phyloP scores from a whole-genome alignment of 2,888 invertebrate species.

The Drosophila maculinotata region DNA sequence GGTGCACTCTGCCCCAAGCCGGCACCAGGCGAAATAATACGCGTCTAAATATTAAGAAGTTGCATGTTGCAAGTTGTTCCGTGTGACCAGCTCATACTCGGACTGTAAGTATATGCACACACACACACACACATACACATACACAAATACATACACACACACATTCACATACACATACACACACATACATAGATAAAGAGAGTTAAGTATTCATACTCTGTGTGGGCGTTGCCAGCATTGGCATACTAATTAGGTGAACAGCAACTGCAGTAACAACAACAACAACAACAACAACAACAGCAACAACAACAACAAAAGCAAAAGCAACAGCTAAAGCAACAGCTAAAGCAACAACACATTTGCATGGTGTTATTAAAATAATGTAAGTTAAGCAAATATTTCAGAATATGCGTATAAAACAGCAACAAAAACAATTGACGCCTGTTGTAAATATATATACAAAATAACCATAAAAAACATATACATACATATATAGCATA shows the following conservation, averaged over 20 bases:
- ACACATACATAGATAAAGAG: background rate
- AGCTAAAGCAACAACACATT: slow-evolving; percentile 2
- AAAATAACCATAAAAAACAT: slow-evolving; percentile 19
- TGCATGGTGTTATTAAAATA: slow-evolving; percentile 25
- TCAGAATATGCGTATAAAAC: slow-evolving; percentile 55
- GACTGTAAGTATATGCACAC: slow-evolving; percentile 60
- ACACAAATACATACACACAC: background rate
- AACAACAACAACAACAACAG: background rate
- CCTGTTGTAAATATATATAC: slow-evolving; percentile 42
- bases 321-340: slow-evolving; percentile 2
- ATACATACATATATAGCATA: slow-evolving; percentile 7
- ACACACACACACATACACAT: slow-evolving; percentile 12
- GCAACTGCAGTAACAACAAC: slow-evolving; percentile 3
- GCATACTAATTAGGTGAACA: slow-evolving; percentile 11
- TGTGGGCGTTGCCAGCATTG: background rate
- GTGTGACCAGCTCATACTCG: slow-evolving; percentile 8
- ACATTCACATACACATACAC: background rate
- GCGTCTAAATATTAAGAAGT: slow-evolving; percentile 81
- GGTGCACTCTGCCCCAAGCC: slow-evolving; percentile 80
- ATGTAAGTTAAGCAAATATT: slow-evolving; percentile 54
- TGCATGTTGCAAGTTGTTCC: background rate
- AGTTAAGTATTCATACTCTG: background rate
- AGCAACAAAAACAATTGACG: slow-evolving; percentile 17
- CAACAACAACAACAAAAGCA: background rate
- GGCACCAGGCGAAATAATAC: slow-evolving; percentile 84